phyloP scores from a whole-genome alignment of 1,140 invertebrate species.

The Drosophila arawakana region DNA sequence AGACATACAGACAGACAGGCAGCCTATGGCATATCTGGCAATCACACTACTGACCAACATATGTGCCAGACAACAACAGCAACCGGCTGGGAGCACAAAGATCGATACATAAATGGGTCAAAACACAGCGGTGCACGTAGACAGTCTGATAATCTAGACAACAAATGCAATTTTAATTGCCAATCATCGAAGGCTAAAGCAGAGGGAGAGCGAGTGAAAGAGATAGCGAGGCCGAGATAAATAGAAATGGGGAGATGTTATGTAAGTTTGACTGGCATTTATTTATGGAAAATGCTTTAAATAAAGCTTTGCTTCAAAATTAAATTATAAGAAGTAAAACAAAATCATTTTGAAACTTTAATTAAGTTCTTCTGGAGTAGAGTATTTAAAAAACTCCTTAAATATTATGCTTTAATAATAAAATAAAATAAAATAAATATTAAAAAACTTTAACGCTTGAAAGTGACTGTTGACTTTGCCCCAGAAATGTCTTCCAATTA shows the following conservation, averaged over 20 bases:
- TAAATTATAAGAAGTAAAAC: no score
- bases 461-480: slow-evolving; percentile 20
- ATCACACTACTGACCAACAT: slow-evolving; percentile 71
- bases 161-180: slow-evolving; percentile 71
- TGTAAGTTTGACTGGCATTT: slow-evolving; percentile 19
- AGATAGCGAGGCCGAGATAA: no score
- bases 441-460: not conserved
- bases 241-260: slow-evolving; percentile 13
- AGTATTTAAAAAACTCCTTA: not conserved
- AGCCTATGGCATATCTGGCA: slow-evolving; percentile 36
- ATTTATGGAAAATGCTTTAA: not conserved
- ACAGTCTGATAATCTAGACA: slow-evolving; percentile 61
- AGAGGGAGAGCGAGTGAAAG: not conserved
- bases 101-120: slow-evolving; percentile 63
- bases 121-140: slow-evolving; percentile 37
- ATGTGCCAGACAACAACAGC: slow-evolving; percentile 22
- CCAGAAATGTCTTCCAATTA: slow-evolving; percentile 62
- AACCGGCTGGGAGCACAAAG: slow-evolving; percentile 53
- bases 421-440: not conserved
- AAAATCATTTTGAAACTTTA: no score
- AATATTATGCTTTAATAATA: not conserved
- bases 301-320: no score
- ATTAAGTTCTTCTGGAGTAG: no score
- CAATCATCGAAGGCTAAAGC: slow-evolving; percentile 46
- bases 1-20: slow-evolving; percentile 21